Percentiles rank a stretch among this genome's conserved stretches.
These are phyloP conservation scores for Schizothorax lantsangensis DNA, from an alignment of 2,797 vertebrate genomes.

Conservation along the genomic window DNA sequence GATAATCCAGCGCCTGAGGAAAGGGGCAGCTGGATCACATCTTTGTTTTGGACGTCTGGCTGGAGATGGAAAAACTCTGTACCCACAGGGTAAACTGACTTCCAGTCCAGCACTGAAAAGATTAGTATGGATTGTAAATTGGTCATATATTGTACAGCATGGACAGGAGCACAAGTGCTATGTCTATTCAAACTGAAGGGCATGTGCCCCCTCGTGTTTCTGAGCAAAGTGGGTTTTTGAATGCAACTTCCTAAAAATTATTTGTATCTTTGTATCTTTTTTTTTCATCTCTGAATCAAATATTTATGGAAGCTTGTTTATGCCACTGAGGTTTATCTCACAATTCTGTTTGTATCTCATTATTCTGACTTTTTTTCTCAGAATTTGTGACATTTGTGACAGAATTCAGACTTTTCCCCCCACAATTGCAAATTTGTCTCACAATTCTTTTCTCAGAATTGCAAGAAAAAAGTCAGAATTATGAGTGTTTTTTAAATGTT, in stretches of 20 bases:
- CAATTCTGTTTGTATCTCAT: neutral
- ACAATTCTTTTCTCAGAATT: no score
- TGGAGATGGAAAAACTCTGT: slow-evolving; percentile 9
- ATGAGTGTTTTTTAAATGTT: no score
- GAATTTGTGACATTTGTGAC: no score
- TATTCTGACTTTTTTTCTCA: neutral
- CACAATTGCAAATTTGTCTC: no score
- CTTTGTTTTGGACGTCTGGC: slow-evolving; percentile 36
- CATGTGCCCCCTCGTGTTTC: neutral
- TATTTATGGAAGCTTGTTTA: neutral
- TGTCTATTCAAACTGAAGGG: neutral
- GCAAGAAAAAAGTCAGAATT: neutral
- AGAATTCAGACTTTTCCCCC: no score
- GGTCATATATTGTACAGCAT: neutral
- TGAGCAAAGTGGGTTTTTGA: neutral
- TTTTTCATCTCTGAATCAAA: neutral
- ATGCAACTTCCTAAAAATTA: neutral
- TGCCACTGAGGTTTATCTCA: neutral
- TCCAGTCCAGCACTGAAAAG: neutral
- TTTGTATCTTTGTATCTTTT: neutral
- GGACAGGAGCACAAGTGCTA: neutral
- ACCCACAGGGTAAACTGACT: neutral
- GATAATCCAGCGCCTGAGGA: slow-evolving; percentile 27
- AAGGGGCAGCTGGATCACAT: slow-evolving; percentile 17
- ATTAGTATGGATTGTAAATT: neutral